A percentile compares a stretch with the other conserved stretches of the same genome.
Evolutionary conservation across 2,888 invertebrate species (phyloP).

Genomic region (Melitaea athalia): DNA sequence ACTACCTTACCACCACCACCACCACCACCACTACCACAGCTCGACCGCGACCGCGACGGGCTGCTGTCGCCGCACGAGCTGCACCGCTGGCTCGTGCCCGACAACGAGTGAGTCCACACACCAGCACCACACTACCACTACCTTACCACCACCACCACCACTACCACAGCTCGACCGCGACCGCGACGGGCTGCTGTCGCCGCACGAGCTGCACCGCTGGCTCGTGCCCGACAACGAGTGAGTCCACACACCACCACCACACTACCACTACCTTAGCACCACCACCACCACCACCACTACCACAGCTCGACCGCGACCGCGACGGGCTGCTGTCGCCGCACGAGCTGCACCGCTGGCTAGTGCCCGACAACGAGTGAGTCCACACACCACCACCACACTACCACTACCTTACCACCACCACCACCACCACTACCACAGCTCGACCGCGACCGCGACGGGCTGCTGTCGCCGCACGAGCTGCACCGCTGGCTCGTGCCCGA

Average conservation of each 20-base stretch:
- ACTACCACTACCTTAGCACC: not conserved
- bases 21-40: too few species aligned
- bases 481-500: slow-evolving; percentile 95
- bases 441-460: slow-evolving; percentile 92
- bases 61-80: slow-evolving; percentile 90
- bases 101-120: slow-evolving; percentile 87
- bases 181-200: slow-evolving; percentile 89
- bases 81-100: slow-evolving; percentile 93
- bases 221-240: slow-evolving; percentile 94
- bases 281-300: not conserved
- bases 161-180: slow-evolving; percentile 90
- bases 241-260: slow-evolving; percentile 55
- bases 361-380: slow-evolving; percentile 93
- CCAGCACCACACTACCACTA: not conserved
- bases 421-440: slow-evolving; percentile 81
- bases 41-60: not conserved
- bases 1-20: not conserved
- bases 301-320: not conserved
- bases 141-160: not conserved
- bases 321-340: slow-evolving; percentile 82
- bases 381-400: not conserved
- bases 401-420: not conserved
- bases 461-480: slow-evolving; percentile 90
- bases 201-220: slow-evolving; percentile 93
- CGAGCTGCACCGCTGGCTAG: slow-evolving; percentile 94